Evolutionary conservation across 2,888 invertebrate genomes (phyloP), one percentile per base, ranked within the genome.

Genomic region (Mantis religiosa): DNA sequence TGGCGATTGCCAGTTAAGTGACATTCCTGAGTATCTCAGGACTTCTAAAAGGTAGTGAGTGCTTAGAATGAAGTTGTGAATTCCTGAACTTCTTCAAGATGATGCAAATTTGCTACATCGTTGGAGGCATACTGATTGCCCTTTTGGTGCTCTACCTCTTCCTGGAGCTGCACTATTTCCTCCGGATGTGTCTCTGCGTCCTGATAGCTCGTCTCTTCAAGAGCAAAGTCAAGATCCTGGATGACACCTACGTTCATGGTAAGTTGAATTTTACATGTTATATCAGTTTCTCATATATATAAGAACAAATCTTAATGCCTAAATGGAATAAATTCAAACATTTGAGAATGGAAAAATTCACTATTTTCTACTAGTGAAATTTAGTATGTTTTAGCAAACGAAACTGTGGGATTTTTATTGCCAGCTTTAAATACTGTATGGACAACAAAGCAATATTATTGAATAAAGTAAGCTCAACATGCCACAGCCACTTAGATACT

Each of bases 91-190:
- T 20, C 12, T 28, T 15, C 86, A 82, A 25, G 81, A 91, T 90
- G 90, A 92, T 92, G 92, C 91, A 92, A 89, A 91, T 92, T 54
- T 93, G 93, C 90, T 93, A 93, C 92, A 91, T 93, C 88, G 90
- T 93, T 89, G 92, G 92, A 88, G 93, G 92, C 25, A 91, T 92
- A 88, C 91, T 93, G 41, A 28, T 88, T 54, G 15, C 82, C 9
- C n/a, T 89, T n/a, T 47, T 89, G 27, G 84, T 85, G 47, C 84
- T 96, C 12, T 95, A 96, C 92, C 93, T 95, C 87, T 92, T 95
- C 89, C 94, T 96, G 91, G 97, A 97, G 93, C 93, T 97, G 84
- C 96, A 97, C 92, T 97, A 97, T 92, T 95, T 97, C 92, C 92
- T 96, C 90, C 94, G 97, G 91, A 95, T 96, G 92, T 94, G 95